These are phyloP conservation scores for Ceratotherium simum DNA, from an alignment of 2,113 vertebrate species.

Conservation along the genomic window DNA sequence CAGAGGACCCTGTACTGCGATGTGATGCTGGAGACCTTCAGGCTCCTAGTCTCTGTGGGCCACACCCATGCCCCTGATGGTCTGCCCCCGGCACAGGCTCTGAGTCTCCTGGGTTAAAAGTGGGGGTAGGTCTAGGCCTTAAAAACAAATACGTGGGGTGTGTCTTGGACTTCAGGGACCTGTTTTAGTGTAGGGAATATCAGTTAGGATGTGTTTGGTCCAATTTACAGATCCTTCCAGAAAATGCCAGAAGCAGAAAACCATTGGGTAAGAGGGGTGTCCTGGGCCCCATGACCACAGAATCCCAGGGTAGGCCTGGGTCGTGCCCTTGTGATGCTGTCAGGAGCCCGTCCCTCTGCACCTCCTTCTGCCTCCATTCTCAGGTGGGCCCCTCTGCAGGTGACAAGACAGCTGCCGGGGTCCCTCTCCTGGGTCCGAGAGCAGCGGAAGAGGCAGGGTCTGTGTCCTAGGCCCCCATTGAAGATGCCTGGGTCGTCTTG, in stretches of 20 bases:
- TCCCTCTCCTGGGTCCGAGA: background rate
- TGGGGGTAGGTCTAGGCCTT: background rate
- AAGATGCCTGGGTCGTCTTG: background rate
- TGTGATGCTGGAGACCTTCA: conserved; percentile 45
- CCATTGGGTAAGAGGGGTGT: background rate
- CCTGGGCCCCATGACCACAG: background rate
- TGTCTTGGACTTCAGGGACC: background rate
- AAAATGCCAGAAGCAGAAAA: background rate
- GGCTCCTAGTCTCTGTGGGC: conserved; percentile 46
- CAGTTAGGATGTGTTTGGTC: background rate
- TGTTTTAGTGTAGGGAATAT: background rate
- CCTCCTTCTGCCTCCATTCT: background rate
- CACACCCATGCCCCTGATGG: fast-evolving
- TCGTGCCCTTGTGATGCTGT: background rate
- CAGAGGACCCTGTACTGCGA: background rate
- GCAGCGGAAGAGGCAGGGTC: background rate
- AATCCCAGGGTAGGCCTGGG: background rate
- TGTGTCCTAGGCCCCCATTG: background rate
- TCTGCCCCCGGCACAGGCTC: background rate
- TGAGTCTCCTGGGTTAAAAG: background rate
- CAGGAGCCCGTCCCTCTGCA: background rate
- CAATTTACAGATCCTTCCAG: background rate
- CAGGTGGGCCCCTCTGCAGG: background rate
- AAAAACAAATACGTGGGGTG: background rate
- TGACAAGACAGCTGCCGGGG: background rate